Evolutionary conservation across 2,888 invertebrate genomes (phyloP).

Genomic region (Chesias legatella): DNA sequence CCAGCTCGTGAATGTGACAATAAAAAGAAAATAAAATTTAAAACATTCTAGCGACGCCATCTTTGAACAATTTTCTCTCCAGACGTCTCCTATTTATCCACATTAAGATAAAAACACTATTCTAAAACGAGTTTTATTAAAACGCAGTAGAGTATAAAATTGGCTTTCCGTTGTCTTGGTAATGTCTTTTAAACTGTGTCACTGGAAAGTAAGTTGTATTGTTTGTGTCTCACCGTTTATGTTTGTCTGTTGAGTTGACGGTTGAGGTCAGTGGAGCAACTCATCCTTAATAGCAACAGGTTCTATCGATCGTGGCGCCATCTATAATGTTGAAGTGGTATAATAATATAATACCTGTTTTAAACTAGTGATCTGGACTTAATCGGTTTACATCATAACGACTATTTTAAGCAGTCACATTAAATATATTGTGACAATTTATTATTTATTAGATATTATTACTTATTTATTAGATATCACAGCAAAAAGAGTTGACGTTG

Average conservation of each 20-base stretch:
- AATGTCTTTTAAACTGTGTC: constrained; percentile 23
- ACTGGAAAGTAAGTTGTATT: constrained; percentile 23
- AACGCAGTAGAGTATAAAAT: constrained; percentile 39
- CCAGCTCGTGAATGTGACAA: constrained; percentile 17
- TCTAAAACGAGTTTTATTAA: constrained; percentile 37
- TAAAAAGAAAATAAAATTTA: constrained; percentile 23
- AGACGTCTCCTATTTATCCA: constrained; percentile 51
- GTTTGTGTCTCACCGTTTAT: constrained; percentile 3
- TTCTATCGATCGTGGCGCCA: constrained; percentile 56
- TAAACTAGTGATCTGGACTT: too few species aligned
- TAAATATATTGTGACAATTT: too few species aligned
- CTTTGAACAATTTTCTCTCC: constrained; percentile 46
- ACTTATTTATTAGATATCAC: too few species aligned
- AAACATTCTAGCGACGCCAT: constrained; percentile 30
- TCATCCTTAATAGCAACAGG: constrained; percentile 49
- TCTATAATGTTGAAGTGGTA: constrained; percentile 37
- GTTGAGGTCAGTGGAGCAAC: constrained; percentile 56
- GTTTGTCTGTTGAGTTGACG: constrained; percentile 24
- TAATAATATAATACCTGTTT: constrained; percentile 13
- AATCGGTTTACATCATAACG: too few species aligned
- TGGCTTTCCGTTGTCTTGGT: constrained; percentile 25
- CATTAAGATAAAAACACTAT: constrained; percentile 40
- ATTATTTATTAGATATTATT: too few species aligned
- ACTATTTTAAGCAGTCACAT: too few species aligned
- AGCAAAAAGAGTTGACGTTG: too few species aligned